Evolutionary conservation across 1,140 invertebrate genomes (phyloP).

Genomic region (Pseudomyrmex pallidus): DNA sequence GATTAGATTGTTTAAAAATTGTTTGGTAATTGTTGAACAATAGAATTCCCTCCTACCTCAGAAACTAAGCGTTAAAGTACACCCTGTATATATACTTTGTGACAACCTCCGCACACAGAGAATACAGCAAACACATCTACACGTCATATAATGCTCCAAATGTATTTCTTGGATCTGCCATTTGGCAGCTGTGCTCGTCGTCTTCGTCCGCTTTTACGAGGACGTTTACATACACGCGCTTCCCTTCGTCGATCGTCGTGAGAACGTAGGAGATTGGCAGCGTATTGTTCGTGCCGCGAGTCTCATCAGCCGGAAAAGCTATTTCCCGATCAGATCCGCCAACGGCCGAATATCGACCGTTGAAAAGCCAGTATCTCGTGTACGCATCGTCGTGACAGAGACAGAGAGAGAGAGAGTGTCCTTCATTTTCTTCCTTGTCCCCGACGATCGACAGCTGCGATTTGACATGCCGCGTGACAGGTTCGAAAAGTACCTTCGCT

Average conservation of each 20-base stretch:
- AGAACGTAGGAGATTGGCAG: conserved; percentile 65
- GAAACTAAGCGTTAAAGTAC: too few species aligned
- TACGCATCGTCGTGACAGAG: background rate
- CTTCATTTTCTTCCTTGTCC: conserved; percentile 52
- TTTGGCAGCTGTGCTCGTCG: background rate
- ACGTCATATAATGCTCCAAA: background rate
- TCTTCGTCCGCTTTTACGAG: background rate
- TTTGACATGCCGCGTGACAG: conserved; percentile 35
- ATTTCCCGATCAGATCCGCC: conserved; percentile 69
- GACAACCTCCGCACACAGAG: too few species aligned
- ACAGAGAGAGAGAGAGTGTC: background rate
- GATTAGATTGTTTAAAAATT: too few species aligned
- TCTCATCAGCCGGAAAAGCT: conserved; percentile 68
- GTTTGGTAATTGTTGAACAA: too few species aligned
- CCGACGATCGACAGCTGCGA: conserved; percentile 25
- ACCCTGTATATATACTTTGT: too few species aligned
- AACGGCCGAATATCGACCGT: conserved; percentile 54
- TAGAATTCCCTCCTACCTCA: too few species aligned
- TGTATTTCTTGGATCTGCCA: background rate
- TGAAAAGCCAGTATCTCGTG: conserved; percentile 33
- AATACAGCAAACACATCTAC: background rate
- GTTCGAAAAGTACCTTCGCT: conserved; percentile 9
- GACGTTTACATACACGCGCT: background rate
- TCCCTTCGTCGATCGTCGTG: conserved; percentile 54
- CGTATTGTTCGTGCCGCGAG: conserved; percentile 67